Base-by-base conservation (phyloP, 1,140 invertebrate species). In the Sycophaga agraensis region DNA sequence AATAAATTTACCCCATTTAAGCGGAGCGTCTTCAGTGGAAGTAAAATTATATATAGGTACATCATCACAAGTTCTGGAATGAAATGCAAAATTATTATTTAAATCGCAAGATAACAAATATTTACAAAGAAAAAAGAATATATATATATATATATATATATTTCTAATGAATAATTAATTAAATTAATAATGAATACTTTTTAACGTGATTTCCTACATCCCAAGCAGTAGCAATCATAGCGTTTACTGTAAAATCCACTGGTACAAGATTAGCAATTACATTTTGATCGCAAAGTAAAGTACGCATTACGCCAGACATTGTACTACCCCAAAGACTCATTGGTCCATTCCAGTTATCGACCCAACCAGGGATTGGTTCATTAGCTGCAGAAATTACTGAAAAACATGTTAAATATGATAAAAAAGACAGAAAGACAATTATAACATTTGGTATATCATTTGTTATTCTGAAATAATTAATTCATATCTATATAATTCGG, bases 321-420 rank as follows among this genome's bases (percentile, higher is more conserved):
- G 80, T 74, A 39, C 79, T 82, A 28, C 82, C 79, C 35, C 79
- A 74, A 21, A 85, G 73, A 51, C 84, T 89, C 70, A 87, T 88
- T 50, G 90, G 86, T 42, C 90, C 90, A 77, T 91, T 91, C 57
- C 88, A 82, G 78, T 92, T 93, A 73, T 94, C 91, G 51, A 90
- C 89, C 90, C 91, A 94, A 37, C 90, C 89, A 46, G 77, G 72
- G 37, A 85, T 71, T 49, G 86, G 85, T 72, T 93, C 90, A 64
- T 85, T 83, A 75, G 87, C 88, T 24, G 88, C 86, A 31, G 89
- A 88, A 45, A 89, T 86, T 55, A 93, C 90, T 84, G 71, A 26
- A 22, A 46, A 24, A 22, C 4, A 24, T 26, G 12, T 24, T 46
- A 46, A 4, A 46, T 43, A 19, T 31, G 11, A 6, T 31, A n/a